phyloP scores from a whole-genome alignment of 2,113 vertebrate genomes.

The Siniperca chuatsi region DNA sequence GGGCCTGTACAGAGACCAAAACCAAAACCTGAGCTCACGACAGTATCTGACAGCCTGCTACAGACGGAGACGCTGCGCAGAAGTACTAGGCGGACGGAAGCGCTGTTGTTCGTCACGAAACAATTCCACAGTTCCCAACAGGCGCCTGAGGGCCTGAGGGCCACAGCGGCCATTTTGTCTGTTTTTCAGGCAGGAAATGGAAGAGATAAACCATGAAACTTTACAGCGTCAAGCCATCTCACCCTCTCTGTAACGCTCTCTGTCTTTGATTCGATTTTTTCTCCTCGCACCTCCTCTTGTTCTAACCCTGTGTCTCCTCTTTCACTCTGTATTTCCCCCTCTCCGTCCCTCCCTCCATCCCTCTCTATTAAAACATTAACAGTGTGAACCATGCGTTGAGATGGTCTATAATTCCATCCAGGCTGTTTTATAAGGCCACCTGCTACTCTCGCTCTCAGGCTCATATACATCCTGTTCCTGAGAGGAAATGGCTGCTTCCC shows the following conservation, averaged over 20 bases:
- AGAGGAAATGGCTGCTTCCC: constrained; percentile 69
- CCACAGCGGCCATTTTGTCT: constrained; percentile 12
- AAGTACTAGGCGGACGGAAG: not conserved
- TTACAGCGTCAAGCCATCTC: not conserved
- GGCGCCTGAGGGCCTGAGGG: not conserved
- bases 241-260: not conserved
- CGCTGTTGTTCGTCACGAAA: not conserved
- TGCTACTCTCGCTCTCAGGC: constrained; percentile 35
- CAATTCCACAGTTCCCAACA: not conserved
- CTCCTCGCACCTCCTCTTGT: not conserved
- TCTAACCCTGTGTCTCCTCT: not conserved
- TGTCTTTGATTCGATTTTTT: constrained; percentile 8
- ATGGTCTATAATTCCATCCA: constrained; percentile 59
- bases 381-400: constrained; percentile 11
- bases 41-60: too few relatives aligned
- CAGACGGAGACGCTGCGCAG: too few relatives aligned
- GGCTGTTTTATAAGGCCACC: constrained; percentile 45
- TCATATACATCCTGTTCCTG: constrained; percentile 68
- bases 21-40: too few relatives aligned
- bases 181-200: constrained; percentile 18
- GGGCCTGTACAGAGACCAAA: too few relatives aligned
- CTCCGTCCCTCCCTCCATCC: not conserved
- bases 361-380: constrained; percentile 58
- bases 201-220: not conserved
- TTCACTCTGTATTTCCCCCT: not conserved